A percentile compares a stretch with the other conserved stretches of the same genome.
phyloP scores from a whole-genome alignment of 2,113 vertebrate genomes.

The Thamnophis sirtalis region DNA sequence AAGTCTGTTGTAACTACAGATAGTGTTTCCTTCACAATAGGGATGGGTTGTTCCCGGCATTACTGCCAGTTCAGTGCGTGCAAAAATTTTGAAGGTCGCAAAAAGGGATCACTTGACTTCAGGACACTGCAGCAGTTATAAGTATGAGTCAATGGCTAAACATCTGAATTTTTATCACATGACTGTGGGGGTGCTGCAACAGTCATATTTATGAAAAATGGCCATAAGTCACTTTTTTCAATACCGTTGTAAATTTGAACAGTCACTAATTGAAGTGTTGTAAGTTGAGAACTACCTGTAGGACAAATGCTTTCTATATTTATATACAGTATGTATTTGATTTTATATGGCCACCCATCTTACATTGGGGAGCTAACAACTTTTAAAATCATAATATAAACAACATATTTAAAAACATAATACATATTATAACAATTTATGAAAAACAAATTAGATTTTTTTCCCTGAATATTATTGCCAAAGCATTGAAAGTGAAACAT shows the following conservation, averaged over 20 bases:
- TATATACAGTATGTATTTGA: neutral
- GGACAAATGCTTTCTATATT: neutral
- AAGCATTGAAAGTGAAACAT: neutral
- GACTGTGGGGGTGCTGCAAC: neutral
- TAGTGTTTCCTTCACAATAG: neutral
- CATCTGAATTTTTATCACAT: neutral
- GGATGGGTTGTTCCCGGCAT: too few species aligned
- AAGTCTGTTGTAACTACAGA: neutral
- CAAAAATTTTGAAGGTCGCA: neutral
- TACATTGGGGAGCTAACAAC: neutral
- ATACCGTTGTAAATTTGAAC: neutral
- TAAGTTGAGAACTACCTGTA: neutral
- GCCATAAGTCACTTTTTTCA: neutral
- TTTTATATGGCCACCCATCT: neutral
- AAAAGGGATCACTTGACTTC: neutral
- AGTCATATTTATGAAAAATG: neutral
- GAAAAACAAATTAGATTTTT: neutral
- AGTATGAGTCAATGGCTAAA: neutral
- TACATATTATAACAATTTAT: neutral
- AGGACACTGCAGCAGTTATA: neutral
- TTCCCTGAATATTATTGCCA: neutral
- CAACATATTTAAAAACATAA: neutral
- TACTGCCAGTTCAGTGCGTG: too few species aligned
- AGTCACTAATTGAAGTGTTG: neutral
- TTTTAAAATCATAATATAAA: neutral